Conservation (phyloP, 92 coral and sea anemone genomes). For the Heteractis magnifica region DNA sequence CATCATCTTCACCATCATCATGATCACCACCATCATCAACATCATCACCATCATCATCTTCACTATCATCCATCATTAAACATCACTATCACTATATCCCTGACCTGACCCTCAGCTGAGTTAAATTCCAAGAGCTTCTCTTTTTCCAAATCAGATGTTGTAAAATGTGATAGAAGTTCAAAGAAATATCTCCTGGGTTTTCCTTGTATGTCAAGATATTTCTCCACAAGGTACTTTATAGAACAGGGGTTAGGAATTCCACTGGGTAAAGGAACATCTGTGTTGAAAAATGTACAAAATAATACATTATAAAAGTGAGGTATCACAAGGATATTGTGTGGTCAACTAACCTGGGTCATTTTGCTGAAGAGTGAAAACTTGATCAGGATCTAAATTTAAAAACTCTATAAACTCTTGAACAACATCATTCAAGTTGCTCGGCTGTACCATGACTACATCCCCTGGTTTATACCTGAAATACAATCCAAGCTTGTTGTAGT, state of each 20-base stretch:
- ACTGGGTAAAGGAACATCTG: conserved; percentile 79
- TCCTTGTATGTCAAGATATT: conserved; percentile 90
- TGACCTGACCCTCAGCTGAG: conserved; percentile 96
- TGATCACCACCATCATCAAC: not conserved
- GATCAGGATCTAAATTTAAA: conserved; percentile 68
- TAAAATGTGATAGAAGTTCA: conserved; percentile 89
- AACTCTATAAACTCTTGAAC: conserved; percentile 76
- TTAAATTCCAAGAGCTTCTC: conserved; percentile 90
- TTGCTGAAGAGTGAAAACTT: conserved; percentile 60
- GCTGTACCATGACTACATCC: conserved; percentile 91
- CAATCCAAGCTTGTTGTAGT: not conserved
- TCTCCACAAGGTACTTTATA: conserved; percentile 82
- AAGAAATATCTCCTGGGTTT: conserved; percentile 94
- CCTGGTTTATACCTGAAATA: conserved; percentile 77
- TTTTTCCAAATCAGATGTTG: conserved; percentile 86
- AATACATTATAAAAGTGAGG: not conserved
- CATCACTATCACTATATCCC: not conserved
- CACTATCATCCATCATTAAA: not conserved
- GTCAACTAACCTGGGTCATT: conserved; percentile 68
- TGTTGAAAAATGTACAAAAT: not conserved
- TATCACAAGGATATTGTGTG: not conserved
- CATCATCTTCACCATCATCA: not conserved
- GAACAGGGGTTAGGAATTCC: conserved; percentile 85
- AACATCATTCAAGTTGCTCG: conserved; percentile 79
- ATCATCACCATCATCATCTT: not conserved